Percentiles rank a stretch among this genome's conserved stretches.
phyloP scores from a whole-genome alignment of 2,888 invertebrate species.

The Melieria omissa region DNA sequence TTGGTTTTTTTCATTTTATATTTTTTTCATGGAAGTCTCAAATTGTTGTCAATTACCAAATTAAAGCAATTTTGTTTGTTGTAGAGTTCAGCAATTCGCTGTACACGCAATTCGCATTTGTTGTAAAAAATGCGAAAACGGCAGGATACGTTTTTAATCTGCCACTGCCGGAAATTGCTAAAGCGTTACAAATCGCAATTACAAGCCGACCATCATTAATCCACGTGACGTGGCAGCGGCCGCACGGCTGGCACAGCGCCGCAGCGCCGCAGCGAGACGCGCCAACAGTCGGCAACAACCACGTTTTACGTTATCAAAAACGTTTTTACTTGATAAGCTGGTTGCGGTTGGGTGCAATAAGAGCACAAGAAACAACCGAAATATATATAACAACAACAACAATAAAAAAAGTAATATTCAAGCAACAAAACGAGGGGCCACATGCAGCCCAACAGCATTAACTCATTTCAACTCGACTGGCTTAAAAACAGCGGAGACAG shows the following conservation, averaged over 20 bases:
- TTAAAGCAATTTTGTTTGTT: too few species aligned
- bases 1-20: too few species aligned
- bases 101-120: not conserved
- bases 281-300: not conserved
- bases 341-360: not conserved
- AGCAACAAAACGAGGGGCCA: too few species aligned
- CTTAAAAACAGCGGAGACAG: too few species aligned
- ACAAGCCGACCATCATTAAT: constrained; percentile 19
- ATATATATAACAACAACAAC: too few species aligned
- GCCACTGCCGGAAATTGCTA: constrained; percentile 37
- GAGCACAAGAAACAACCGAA: not conserved
- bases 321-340: constrained; percentile 55
- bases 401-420: too few species aligned
- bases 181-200: constrained; percentile 38
- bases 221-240: constrained; percentile 1
- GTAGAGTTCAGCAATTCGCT: too few species aligned
- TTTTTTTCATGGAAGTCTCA: too few species aligned
- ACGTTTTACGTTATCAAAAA: constrained; percentile 55
- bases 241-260: not conserved
- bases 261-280: not conserved
- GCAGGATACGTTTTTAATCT: constrained; percentile 26
- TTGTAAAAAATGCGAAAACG: not conserved
- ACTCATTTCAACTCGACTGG: too few species aligned
- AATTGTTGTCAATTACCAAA: too few species aligned
- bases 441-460: too few species aligned